Evolutionary conservation across 1,140 invertebrate species (phyloP).

Genomic region (Aphaenogaster ashmeadi): DNA sequence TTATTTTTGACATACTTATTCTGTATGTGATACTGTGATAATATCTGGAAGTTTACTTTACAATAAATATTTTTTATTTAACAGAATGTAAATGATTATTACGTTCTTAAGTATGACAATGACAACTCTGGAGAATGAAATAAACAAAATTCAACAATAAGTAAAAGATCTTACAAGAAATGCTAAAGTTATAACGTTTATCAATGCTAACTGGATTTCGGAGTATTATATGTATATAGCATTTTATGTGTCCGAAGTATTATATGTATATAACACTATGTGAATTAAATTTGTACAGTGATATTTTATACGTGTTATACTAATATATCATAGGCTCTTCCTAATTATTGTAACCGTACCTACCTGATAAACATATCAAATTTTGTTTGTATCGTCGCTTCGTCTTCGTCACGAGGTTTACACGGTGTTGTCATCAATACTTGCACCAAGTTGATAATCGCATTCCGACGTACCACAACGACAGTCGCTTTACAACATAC

Average conservation of each 20-base stretch:
- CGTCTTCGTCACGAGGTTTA: conserved; percentile 9
- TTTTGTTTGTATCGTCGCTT: conserved; percentile 30
- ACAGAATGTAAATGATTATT: not conserved
- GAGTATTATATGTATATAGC: too few relatives aligned
- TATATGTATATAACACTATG: too few relatives aligned
- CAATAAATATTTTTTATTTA: not conserved
- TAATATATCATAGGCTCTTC: too few relatives aligned
- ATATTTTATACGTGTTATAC: not conserved
- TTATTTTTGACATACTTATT: too few relatives aligned
- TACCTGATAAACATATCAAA: conserved; percentile 47
- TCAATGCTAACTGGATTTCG: not conserved
- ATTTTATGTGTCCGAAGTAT: too few relatives aligned
- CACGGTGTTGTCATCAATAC: not conserved
- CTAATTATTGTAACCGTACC: not conserved
- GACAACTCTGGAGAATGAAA: not conserved
- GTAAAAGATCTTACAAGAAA: not conserved
- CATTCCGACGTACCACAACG: not conserved
- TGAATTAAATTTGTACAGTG: too few relatives aligned
- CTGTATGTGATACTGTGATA: too few relatives aligned
- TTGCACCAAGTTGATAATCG: not conserved
- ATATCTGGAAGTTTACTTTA: not conserved
- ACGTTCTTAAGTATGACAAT: not conserved
- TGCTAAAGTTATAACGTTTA: not conserved
- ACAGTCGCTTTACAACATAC: conserved; percentile 27
- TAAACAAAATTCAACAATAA: not conserved